Conservation (phyloP, 2,797 vertebrate genomes). For the Falco naumanni region DNA sequence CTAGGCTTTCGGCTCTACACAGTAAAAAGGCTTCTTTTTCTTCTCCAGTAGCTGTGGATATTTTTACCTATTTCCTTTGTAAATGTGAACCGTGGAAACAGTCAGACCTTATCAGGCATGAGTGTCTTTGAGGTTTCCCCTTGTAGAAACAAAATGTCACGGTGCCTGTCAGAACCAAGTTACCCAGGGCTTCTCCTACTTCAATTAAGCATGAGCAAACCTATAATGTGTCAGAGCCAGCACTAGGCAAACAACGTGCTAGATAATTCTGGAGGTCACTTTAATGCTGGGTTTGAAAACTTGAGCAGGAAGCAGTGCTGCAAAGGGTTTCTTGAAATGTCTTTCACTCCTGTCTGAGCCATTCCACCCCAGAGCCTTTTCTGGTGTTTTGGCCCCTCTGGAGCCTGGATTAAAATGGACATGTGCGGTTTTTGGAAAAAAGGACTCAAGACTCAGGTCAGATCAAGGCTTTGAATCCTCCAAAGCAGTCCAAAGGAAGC, state of each 20-base stretch:
- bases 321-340: neutral
- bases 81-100: neutral
- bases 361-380: neutral
- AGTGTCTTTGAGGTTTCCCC: neutral
- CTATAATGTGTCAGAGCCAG: neutral
- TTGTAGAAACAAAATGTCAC: neutral
- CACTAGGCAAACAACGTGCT: neutral
- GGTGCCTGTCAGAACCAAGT: neutral
- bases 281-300: neutral
- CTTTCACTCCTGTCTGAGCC: neutral
- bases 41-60: neutral
- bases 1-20: neutral
- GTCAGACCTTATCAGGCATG: neutral
- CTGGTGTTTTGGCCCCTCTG: neutral
- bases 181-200: neutral
- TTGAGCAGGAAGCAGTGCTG: neutral
- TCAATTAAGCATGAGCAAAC: slow-evolving; percentile 1
- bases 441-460: neutral
- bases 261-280: neutral
- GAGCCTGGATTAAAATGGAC: neutral
- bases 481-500: neutral
- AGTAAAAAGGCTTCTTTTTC: neutral
- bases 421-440: neutral
- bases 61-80: neutral
- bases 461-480: neutral